Conservation (phyloP, 2,113 vertebrate species). For the Eurypyga helias region DNA sequence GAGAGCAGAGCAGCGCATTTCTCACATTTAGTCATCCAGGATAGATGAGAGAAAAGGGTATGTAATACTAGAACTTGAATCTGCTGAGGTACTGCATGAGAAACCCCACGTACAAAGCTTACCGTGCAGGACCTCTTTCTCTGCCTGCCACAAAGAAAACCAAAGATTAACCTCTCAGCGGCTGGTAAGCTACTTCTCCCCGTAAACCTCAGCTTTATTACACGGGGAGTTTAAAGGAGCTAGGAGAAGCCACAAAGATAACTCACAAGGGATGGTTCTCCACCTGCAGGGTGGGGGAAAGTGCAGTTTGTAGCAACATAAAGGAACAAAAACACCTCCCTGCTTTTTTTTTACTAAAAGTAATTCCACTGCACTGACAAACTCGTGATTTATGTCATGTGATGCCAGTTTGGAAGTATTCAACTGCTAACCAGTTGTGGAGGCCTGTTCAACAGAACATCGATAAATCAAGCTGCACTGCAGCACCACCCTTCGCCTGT, state of each 20-base stretch:
- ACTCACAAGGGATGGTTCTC: background rate
- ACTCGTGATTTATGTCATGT: background rate
- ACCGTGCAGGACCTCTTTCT: background rate
- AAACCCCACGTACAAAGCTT: background rate
- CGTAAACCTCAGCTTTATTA: background rate
- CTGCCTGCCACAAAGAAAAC: background rate
- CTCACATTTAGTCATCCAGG: background rate
- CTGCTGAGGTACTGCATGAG: background rate
- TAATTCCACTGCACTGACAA: background rate
- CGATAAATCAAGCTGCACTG: too few relatives aligned
- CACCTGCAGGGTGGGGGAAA: background rate
- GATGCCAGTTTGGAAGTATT: background rate
- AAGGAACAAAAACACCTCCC: background rate
- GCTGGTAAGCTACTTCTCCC: background rate
- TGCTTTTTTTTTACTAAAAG: background rate
- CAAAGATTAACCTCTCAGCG: background rate
- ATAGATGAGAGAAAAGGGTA: background rate
- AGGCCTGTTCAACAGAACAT: background rate
- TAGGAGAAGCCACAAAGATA: background rate
- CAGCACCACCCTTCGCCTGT: rapidly evolving
- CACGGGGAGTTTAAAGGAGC: rapidly evolving
- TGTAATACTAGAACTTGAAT: background rate
- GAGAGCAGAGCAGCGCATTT: background rate
- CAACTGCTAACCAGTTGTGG: background rate
- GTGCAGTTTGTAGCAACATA: background rate